Percentiles rank a stretch among this genome's conserved stretches.
phyloP scores from a whole-genome alignment of 1,140 invertebrate species.

The Neodiprion virginianus region DNA sequence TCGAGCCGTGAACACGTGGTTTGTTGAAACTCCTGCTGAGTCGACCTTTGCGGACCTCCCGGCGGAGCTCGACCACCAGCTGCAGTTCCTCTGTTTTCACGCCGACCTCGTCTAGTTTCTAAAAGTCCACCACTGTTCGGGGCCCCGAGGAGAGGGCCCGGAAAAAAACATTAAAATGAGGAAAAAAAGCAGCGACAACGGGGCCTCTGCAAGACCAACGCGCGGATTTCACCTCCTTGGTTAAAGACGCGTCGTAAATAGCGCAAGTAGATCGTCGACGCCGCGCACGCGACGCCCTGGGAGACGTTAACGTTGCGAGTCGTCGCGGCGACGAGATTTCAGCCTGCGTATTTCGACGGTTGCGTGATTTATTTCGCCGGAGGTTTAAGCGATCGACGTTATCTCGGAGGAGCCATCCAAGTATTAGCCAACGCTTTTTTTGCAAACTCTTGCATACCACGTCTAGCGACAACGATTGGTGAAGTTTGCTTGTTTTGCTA shows the following conservation, averaged over 20 bases:
- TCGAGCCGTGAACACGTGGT: background rate
- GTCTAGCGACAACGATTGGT: no score
- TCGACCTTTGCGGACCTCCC: background rate
- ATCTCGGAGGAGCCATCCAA: no score
- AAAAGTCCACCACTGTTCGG: conserved; percentile 5
- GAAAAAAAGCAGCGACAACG: background rate
- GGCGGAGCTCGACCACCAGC: background rate
- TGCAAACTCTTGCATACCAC: no score
- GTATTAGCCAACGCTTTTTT: no score
- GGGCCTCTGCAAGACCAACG: background rate
- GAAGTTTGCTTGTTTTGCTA: no score
- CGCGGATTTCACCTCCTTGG: background rate
- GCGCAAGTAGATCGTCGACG: background rate
- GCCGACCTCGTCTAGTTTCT: background rate
- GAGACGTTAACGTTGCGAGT: background rate
- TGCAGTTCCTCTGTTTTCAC: conserved; percentile 1
- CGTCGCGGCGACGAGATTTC: no score
- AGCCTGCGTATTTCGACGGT: no score
- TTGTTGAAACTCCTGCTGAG: background rate
- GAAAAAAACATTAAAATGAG: background rate
- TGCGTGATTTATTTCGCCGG: no score
- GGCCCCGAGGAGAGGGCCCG: background rate
- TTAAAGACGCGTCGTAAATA: background rate
- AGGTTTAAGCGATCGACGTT: no score
- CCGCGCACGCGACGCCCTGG: conserved; percentile 2